Percentiles rank a stretch among this genome's conserved stretches.
These are phyloP conservation scores for Noctua comes DNA, from an alignment of 2,888 invertebrate genomes.

Conservation along the genomic window DNA sequence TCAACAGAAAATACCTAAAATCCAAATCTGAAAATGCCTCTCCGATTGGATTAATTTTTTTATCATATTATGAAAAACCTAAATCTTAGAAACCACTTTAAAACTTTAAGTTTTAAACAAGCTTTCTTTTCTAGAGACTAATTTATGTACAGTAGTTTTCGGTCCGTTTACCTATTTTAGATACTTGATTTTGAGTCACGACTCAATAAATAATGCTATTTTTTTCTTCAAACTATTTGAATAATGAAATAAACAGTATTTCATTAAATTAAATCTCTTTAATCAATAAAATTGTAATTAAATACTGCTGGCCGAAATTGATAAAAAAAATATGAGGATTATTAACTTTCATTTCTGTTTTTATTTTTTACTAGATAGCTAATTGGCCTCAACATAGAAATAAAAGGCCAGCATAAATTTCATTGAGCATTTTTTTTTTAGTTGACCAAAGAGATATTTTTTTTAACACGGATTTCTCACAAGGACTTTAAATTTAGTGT, in stretches of 20 bases:
- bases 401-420: background rate
- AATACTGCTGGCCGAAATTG: background rate
- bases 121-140: background rate
- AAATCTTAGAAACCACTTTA: background rate
- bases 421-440: too few species aligned
- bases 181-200: background rate
- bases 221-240: background rate
- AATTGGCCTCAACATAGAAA: background rate
- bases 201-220: background rate
- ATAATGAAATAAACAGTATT: background rate
- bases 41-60: background rate
- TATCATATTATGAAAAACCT: background rate
- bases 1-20: too few species aligned
- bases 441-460: background rate
- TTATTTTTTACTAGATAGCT: background rate
- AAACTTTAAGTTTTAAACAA: background rate
- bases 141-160: background rate
- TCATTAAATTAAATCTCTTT: background rate
- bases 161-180: background rate
- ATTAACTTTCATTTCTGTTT: background rate
- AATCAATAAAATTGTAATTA: background rate
- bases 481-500: background rate
- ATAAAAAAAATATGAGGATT: slow-evolving; percentile 6
- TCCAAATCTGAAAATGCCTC: background rate
- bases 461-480: background rate